phyloP scores from a whole-genome alignment of 2,113 vertebrate species.

The Petaurus breviceps region DNA sequence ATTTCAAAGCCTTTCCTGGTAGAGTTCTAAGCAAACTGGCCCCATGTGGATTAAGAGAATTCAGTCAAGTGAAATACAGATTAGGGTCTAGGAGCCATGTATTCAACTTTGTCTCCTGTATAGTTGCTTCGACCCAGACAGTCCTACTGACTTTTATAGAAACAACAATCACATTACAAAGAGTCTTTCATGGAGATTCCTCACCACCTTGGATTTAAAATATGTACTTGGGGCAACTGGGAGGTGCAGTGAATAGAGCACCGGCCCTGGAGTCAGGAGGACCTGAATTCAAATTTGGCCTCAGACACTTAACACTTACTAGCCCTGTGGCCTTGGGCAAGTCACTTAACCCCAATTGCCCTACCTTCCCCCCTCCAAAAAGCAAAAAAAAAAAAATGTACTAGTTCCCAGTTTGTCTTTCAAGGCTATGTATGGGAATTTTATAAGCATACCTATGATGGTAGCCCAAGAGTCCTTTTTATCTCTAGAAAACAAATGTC shows the following conservation, averaged over 20 bases:
- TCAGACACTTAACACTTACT: no score
- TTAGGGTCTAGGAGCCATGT: not conserved
- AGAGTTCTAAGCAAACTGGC: not conserved
- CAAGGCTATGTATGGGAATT: not conserved
- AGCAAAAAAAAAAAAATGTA: not conserved
- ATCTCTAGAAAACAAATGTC: not conserved
- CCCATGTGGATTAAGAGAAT: no score
- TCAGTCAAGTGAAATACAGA: not conserved
- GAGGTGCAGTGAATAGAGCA: no score
- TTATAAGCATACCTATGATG: not conserved
- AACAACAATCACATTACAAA: slow-evolving; percentile 11
- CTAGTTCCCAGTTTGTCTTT: slow-evolving; percentile 8
- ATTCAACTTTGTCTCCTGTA: not conserved
- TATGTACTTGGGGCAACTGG: not conserved
- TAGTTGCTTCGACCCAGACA: not conserved
- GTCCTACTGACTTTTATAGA: not conserved
- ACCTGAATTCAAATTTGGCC: no score
- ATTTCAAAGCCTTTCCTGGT: not conserved
- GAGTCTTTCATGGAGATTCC: not conserved
- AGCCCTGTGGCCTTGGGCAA: no score
- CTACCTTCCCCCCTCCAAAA: no score
- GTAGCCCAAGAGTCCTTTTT: slow-evolving; percentile 30
- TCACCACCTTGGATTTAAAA: slow-evolving; percentile 33
- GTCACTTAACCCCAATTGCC: no score
- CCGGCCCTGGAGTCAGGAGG: no score